These are phyloP conservation scores for Cyclura pinguis DNA, from an alignment of 2,797 vertebrate species.

Conservation along the genomic window DNA sequence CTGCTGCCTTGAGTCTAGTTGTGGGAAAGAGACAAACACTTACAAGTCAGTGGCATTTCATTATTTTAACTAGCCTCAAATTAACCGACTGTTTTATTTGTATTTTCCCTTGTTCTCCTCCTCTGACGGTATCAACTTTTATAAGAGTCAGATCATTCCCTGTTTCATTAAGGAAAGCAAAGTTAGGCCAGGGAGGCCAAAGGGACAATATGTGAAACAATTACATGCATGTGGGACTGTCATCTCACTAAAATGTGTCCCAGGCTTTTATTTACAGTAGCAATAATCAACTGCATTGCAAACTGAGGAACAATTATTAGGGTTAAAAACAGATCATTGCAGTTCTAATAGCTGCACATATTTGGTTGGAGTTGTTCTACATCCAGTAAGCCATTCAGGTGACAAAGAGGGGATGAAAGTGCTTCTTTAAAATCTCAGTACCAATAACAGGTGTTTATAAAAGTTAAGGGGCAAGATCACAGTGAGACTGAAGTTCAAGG, in stretches of 20 bases:
- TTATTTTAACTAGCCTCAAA: not conserved
- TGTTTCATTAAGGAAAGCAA: not conserved
- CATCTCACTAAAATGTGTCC: not conserved
- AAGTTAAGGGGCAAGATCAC: not conserved
- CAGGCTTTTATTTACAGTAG: not conserved
- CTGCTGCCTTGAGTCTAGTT: not conserved
- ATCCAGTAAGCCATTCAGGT: not conserved
- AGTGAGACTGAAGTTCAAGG: not conserved
- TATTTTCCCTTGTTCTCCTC: not conserved
- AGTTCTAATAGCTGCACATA: fast-evolving
- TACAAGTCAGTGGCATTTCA: not conserved
- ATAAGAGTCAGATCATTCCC: not conserved
- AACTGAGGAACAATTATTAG: not conserved
- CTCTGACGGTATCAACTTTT: not conserved
- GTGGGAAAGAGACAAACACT: not conserved
- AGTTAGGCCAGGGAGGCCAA: not conserved
- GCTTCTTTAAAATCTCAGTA: not conserved
- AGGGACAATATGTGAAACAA: not conserved
- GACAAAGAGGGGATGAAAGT: not conserved
- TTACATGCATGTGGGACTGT: too few species aligned
- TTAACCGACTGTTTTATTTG: not conserved
- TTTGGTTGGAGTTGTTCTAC: not conserved
- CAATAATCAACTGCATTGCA: not conserved
- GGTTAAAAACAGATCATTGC: not conserved
- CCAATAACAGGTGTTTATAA: not conserved